Evolutionary conservation across 2,113 vertebrate species (phyloP), one percentile per base, ranked within the genome.

Genomic region (Phylloscopus whistleri): DNA sequence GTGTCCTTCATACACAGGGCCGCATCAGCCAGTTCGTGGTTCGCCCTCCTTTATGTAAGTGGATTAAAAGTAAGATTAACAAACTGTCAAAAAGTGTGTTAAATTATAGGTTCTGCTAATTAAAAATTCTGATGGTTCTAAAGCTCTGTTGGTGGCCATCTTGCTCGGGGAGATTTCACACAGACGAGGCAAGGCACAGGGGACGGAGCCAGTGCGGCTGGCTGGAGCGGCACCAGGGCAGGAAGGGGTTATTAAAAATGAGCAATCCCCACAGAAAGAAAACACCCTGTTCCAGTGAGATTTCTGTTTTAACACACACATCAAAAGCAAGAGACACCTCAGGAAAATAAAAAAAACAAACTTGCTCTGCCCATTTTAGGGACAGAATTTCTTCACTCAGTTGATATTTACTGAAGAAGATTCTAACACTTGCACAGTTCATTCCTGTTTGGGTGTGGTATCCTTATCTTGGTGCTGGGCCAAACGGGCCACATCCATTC

Each of bases 41-140:
- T 95, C 95, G 96, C 90, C 93, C 97, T 97, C 96, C 96, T 96
- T 96, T 41, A 95, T 76, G 44, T 68, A 94, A 96, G 78, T 16
- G 64, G 93, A 97, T 96, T 98, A 97, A 97, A 97, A 97, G 88
- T 87, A 96, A 97, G 95, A 96, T 96, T 94, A 97, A 94, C 75
- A 87, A 97, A 97, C 93, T 94, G 88, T 84, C 84, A 95, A 96
- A 92, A 96, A 94, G 84, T 85, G 83, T 87, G 91, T 91, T 92
- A 97, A 97, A 95, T 83, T 85, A 90, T 74, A 94, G 94, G 51
- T 80, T 94, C 60, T 88, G 88, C 69, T 86, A 89, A 83, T 86
- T 92, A 95, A 95, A 97, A 95, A 97, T 88, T 92, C 83, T 92
- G 91, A 73, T 84, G 84, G 66, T 67, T 96, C 70, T 95, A 93